Evolutionary conservation across 35 echinoderm and acorn worm species (phyloP).

Genomic region (Apostichopus parvimensis): DNA sequence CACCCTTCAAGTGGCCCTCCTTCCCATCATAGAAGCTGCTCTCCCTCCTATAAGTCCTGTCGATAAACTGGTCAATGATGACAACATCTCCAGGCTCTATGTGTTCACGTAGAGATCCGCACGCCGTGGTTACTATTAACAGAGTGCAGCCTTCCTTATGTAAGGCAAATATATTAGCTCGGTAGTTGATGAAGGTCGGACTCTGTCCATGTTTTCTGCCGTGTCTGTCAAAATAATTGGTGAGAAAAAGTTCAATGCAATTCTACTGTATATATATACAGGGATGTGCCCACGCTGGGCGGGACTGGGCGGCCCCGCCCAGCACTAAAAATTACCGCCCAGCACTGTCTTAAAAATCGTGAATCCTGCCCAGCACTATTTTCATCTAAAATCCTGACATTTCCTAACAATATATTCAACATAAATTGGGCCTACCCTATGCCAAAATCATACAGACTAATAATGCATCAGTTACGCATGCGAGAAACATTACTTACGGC

Average conservation of each 20-base stretch:
- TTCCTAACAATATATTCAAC: no score
- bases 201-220: slow-evolving; percentile 69
- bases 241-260: not conserved
- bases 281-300: no score
- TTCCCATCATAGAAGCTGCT: slow-evolving; percentile 88
- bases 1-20: slow-evolving; percentile 62
- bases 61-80: slow-evolving; percentile 86
- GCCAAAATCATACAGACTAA: no score
- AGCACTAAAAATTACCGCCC: no score
- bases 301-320: no score
- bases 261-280: no score
- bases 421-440: no score
- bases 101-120: slow-evolving; percentile 85
- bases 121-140: slow-evolving; percentile 82
- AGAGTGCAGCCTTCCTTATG: slow-evolving; percentile 81
- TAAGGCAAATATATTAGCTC: slow-evolving; percentile 82
- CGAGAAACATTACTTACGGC: no score
- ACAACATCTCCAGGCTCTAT: slow-evolving; percentile 80
- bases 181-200: slow-evolving; percentile 85
- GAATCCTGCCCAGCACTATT: no score
- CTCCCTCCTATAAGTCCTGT: slow-evolving; percentile 74
- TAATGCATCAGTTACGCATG: no score
- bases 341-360: no score
- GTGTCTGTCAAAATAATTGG: slow-evolving; percentile 64
- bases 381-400: no score